Evolutionary conservation across 2,888 invertebrate species (phyloP).

Genomic region (Megastigmus dorsalis): DNA sequence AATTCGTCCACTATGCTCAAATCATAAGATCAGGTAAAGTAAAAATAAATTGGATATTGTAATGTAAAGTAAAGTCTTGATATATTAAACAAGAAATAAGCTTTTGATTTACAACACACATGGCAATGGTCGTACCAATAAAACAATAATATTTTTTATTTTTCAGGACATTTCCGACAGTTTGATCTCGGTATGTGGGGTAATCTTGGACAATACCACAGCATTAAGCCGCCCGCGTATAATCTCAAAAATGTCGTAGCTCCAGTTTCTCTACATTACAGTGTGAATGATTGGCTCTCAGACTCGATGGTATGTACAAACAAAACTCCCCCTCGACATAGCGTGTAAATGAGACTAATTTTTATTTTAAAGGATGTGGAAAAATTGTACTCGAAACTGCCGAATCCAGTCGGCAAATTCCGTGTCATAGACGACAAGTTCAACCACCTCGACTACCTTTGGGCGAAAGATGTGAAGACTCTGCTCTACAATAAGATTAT

Average conservation of each 20-base stretch:
- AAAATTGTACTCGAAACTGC: constrained; percentile 75
- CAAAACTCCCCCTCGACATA: too few relatives aligned
- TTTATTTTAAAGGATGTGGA: constrained; percentile 75
- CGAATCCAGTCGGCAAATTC: constrained; percentile 75
- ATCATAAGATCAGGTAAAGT: constrained; percentile 74
- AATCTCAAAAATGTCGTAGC: constrained; percentile 77
- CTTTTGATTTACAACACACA: too few relatives aligned
- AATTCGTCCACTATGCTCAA: constrained; percentile 84
- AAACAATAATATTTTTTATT: neutral
- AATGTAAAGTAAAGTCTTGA: too few relatives aligned
- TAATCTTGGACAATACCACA: constrained; percentile 78
- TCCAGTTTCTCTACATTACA: constrained; percentile 81
- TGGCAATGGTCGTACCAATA: too few relatives aligned
- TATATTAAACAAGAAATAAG: too few relatives aligned
- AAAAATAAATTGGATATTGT: too few relatives aligned
- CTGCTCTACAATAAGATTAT: constrained; percentile 42
- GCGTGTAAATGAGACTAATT: too few relatives aligned
- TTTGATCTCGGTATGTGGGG: constrained; percentile 76
- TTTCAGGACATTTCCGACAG: constrained; percentile 72
- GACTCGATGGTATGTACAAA: constrained; percentile 64
- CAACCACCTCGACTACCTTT: constrained; percentile 82
- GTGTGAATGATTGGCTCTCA: constrained; percentile 81
- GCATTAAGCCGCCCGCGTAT: constrained; percentile 78
- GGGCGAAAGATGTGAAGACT: constrained; percentile 76
- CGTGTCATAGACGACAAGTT: constrained; percentile 76